Evolutionary conservation across 2,888 invertebrate genomes (phyloP).

Genomic region (Petrolisthes manimaculis): DNA sequence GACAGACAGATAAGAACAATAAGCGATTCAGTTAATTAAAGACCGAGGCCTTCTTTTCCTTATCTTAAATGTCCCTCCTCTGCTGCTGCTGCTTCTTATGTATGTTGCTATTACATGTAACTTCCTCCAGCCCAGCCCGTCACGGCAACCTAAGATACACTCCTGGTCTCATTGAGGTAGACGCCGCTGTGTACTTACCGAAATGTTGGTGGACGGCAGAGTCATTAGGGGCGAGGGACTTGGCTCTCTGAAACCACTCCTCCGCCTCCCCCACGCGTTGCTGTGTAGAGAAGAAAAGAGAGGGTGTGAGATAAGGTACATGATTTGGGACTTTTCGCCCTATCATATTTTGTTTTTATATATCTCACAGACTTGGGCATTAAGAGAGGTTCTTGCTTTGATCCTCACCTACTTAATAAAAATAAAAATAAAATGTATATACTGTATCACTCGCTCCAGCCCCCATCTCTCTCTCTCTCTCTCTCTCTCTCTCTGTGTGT

Average conservation of each 20-base stretch:
- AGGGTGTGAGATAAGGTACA: too few relatives aligned
- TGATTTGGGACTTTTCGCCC: too few relatives aligned
- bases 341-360: neutral
- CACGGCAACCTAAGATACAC: too few relatives aligned
- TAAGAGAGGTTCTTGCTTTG: too few relatives aligned
- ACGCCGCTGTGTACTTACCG: conserved; percentile 75
- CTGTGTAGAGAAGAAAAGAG: conserved; percentile 75
- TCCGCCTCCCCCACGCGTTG: conserved; percentile 87
- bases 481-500: neutral
- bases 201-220: conserved; percentile 90
- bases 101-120: neutral
- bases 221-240: conserved; percentile 85
- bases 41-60: too few relatives aligned
- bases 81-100: neutral
- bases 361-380: too few relatives aligned
- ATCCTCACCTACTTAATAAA: too few relatives aligned
- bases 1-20: too few relatives aligned
- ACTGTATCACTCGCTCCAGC: neutral
- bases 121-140: neutral
- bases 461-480: neutral
- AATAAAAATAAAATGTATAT: too few relatives aligned
- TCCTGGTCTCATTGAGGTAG: neutral
- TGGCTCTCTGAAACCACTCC: conserved; percentile 88
- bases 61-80: neutral
- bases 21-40: too few relatives aligned